Conservation (phyloP, 2,113 vertebrate genomes). For the Nannobrachium achirus region DNA sequence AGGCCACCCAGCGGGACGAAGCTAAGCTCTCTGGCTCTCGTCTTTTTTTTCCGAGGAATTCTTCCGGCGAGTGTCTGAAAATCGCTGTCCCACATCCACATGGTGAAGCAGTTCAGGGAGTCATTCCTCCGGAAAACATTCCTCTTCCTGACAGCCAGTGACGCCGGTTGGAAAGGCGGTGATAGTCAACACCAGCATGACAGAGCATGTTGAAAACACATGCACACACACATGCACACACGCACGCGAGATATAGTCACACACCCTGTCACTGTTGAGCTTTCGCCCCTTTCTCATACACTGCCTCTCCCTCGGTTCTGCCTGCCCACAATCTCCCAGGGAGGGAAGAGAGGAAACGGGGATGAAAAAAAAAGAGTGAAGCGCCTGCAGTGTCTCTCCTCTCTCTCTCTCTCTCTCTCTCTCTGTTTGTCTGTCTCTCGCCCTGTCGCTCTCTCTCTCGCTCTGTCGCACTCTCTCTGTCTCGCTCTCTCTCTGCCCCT, state of each 20-base stretch:
- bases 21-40: conserved; percentile 50
- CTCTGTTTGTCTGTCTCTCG: not conserved
- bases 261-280: conserved; percentile 37
- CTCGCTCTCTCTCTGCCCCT: conserved; percentile 27
- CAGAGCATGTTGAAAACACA: conserved; percentile 67
- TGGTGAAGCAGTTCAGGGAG: conserved; percentile 73
- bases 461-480: conserved; percentile 32
- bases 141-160: conserved; percentile 63
- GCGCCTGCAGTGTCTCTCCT: conserved; percentile 45
- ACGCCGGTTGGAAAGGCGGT: conserved; percentile 50
- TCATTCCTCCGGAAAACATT: conserved; percentile 73
- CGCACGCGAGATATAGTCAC: conserved; percentile 27
- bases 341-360: conserved; percentile 48
- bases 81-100: conserved; percentile 77
- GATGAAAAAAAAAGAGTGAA: conserved; percentile 34
- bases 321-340: conserved; percentile 1
- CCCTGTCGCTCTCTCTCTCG: conserved; percentile 36
- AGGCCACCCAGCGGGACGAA: conserved; percentile 57
- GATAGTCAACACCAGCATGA: conserved; percentile 64
- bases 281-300: conserved; percentile 55
- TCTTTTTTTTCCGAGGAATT: conserved; percentile 76
- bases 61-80: conserved; percentile 77
- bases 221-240: conserved; percentile 46
- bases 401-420: not conserved
- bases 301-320: conserved; percentile 48